Evolutionary conservation across 2,888 invertebrate species (phyloP).

Genomic region (Neoscelio sp.): DNA sequence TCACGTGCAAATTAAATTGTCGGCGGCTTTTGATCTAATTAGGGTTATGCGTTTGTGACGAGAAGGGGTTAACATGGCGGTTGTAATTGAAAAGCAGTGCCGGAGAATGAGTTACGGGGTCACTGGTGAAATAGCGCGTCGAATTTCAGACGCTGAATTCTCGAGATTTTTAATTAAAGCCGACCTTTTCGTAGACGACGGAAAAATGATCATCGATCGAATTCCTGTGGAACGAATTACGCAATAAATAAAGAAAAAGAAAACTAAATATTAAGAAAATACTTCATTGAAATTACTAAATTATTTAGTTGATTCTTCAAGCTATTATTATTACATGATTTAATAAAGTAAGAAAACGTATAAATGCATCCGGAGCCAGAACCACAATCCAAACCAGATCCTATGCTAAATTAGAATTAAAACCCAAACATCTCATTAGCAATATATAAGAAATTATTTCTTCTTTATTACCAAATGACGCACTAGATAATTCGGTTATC

Average conservation of each 20-base stretch:
- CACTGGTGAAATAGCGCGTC: conserved; percentile 16
- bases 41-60: conserved; percentile 56
- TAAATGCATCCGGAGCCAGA: too few species aligned
- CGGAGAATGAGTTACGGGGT: conserved; percentile 41
- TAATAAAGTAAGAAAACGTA: too few species aligned
- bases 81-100: conserved; percentile 55
- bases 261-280: not conserved
- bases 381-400: too few species aligned
- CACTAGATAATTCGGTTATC: too few species aligned
- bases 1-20: conserved; percentile 75
- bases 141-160: conserved; percentile 11
- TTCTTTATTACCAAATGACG: too few species aligned
- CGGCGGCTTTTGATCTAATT: conserved; percentile 77
- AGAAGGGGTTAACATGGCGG: conserved; percentile 47
- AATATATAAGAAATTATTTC: too few species aligned
- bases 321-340: too few species aligned
- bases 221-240: not conserved
- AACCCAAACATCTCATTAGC: too few species aligned
- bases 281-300: too few species aligned
- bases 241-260: conserved; percentile 5
- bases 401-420: too few species aligned
- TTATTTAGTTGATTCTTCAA: too few species aligned
- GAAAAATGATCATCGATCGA: conserved; percentile 13
- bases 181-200: conserved; percentile 1
- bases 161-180: conserved; percentile 31